phyloP scores from a whole-genome alignment of 2,888 invertebrate species.

The Heliconius erato region DNA sequence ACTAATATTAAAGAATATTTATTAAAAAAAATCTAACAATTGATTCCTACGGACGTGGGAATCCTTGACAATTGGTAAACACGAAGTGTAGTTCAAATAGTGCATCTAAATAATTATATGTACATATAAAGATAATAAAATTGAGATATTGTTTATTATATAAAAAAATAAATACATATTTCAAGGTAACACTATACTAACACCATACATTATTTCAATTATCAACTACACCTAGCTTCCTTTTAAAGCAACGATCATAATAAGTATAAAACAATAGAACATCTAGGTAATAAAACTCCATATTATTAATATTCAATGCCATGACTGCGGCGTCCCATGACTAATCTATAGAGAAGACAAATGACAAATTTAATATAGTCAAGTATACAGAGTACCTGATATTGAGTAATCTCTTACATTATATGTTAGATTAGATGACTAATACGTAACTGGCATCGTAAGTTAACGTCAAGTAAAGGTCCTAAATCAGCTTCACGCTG shows the following conservation, averaged over 20 bases:
- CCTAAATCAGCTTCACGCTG: too few relatives aligned
- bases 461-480: neutral
- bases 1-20: too few relatives aligned
- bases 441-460: slow-evolving; percentile 11
- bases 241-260: slow-evolving; percentile 10
- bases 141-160: too few relatives aligned
- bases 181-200: neutral
- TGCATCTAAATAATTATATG: too few relatives aligned
- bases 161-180: neutral
- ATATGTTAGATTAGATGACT: slow-evolving; percentile 37
- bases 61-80: too few relatives aligned
- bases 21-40: too few relatives aligned
- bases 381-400: slow-evolving; percentile 25
- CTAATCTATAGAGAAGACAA: slow-evolving; percentile 44
- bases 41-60: too few relatives aligned
- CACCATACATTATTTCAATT: neutral
- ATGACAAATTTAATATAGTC: slow-evolving; percentile 37
- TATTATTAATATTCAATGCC: slow-evolving; percentile 44
- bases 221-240: neutral
- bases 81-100: too few relatives aligned
- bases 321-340: slow-evolving; percentile 39
- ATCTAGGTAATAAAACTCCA: slow-evolving; percentile 21
- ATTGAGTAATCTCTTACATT: slow-evolving; percentile 43
- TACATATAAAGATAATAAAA: too few relatives aligned
- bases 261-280: slow-evolving; percentile 31